Conservation (phyloP, 2,797 vertebrate species). For the Chromis chromis region DNA sequence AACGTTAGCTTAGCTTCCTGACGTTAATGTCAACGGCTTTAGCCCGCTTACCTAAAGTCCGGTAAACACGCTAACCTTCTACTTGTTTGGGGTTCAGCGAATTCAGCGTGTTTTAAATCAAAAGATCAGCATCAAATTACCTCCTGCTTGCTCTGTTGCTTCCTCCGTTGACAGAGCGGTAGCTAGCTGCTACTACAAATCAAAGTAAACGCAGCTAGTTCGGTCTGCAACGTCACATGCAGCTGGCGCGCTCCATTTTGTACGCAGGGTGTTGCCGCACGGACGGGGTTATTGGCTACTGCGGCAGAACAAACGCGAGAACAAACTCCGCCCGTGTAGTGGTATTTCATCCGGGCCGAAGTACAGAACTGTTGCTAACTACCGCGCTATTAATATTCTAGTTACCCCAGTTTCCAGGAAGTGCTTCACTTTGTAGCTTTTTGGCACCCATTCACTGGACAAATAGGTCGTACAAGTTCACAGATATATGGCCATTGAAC, state of each 20-base stretch:
- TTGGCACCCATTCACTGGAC: too few relatives aligned
- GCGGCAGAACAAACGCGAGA: neutral
- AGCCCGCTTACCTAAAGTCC: neutral
- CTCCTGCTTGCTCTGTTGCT: neutral
- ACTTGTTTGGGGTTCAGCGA: too few relatives aligned
- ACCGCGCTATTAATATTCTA: neutral
- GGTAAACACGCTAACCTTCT: neutral
- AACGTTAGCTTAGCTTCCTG: constrained; percentile 31
- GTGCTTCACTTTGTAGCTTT: neutral
- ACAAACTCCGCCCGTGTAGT: constrained; percentile 21
- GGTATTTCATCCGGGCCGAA: neutral
- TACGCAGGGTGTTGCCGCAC: neutral
- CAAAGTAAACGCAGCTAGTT: constrained; percentile 22
- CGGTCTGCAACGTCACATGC: constrained; percentile 37
- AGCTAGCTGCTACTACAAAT: constrained; percentile 23
- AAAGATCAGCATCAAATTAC: constrained; percentile 3
- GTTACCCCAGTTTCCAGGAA: neutral
- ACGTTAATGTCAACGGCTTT: neutral
- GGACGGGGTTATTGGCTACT: constrained; percentile 40
- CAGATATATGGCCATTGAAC: too few relatives aligned
- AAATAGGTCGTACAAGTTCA: too few relatives aligned
- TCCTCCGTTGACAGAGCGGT: neutral
- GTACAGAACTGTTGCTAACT: accelerated
- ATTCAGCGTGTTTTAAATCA: neutral
- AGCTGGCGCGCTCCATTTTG: constrained; percentile 24